Percentiles rank a stretch among this genome's conserved stretches.
Conservation (phyloP, 1,140 invertebrate genomes). For the Drosophila kurseongensis region DNA sequence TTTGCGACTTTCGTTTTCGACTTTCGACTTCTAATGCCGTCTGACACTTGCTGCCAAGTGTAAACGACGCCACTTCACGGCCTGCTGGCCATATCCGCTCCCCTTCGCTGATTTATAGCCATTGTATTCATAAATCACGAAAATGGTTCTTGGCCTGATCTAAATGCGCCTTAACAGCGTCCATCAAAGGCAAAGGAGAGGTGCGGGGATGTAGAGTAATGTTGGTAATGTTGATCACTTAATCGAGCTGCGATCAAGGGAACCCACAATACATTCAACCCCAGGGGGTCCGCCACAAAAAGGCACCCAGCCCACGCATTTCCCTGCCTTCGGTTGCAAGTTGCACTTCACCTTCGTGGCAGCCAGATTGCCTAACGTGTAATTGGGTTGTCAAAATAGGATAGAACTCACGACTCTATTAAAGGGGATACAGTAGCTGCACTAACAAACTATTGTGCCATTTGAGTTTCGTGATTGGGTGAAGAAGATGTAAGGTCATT, state of each 20-base stretch:
- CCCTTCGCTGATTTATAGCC: conserved; percentile 36
- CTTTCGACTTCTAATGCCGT: conserved; percentile 58
- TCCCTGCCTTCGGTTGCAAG: not conserved
- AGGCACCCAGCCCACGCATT: conserved; percentile 42
- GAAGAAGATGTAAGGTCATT: too few species aligned
- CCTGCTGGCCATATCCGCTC: conserved; percentile 4
- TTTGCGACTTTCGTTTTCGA: conserved; percentile 3
- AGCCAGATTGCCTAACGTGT: conserved; percentile 21
- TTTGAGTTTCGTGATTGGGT: too few species aligned
- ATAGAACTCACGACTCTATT: conserved; percentile 51
- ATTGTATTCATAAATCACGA: conserved; percentile 40
- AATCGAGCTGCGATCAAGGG: conserved; percentile 47
- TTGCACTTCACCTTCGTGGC: conserved; percentile 15
- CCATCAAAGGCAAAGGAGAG: conserved; percentile 11
- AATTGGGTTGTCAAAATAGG: conserved; percentile 60
- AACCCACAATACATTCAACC: conserved; percentile 55
- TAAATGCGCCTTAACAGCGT: conserved; percentile 49
- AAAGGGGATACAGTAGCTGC: conserved; percentile 27
- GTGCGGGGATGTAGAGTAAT: not conserved
- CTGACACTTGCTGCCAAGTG: conserved; percentile 75
- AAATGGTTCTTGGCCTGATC: conserved; percentile 38
- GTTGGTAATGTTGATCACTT: conserved; percentile 45
- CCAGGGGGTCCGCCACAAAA: conserved; percentile 40
- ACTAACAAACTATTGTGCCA: too few species aligned
- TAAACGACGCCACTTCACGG: conserved; percentile 57